Evolutionary conservation across 1,140 invertebrate species (phyloP).

Genomic region (Ridgeia piscesae): DNA sequence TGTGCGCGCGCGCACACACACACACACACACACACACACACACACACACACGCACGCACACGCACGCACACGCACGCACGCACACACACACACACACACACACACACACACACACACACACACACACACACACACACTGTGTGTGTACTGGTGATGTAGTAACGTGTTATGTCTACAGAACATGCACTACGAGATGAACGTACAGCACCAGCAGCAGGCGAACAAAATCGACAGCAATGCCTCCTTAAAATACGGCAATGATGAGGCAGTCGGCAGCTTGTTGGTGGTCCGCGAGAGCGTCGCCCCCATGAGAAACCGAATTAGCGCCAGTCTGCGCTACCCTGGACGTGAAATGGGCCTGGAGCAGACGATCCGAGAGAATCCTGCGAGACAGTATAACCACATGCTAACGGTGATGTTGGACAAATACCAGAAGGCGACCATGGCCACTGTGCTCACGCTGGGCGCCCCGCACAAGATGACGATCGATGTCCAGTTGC

Average conservation of each 20-base stretch:
- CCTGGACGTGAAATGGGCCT: slow-evolving; percentile 34
- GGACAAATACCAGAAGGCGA: not conserved
- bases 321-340: slow-evolving; percentile 31
- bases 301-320: slow-evolving; percentile 20
- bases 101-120: not conserved
- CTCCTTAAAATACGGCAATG: slow-evolving; percentile 22
- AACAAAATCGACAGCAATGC: slow-evolving; percentile 27
- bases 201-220: slow-evolving; percentile 27
- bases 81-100: not conserved
- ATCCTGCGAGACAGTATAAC: slow-evolving; percentile 24
- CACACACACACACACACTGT: not conserved
- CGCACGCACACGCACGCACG: not conserved
- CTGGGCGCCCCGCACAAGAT: slow-evolving; percentile 16
- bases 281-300: slow-evolving; percentile 27
- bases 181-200: slow-evolving; percentile 18
- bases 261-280: slow-evolving; percentile 25
- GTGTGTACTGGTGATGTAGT: not conserved
- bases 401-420: slow-evolving; percentile 27
- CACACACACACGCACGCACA: not conserved
- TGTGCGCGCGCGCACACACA: not conserved
- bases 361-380: slow-evolving; percentile 22
- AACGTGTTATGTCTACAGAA: not conserved
- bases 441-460: slow-evolving; percentile 18
- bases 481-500: slow-evolving; percentile 27
- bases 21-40: not conserved